These are phyloP conservation scores for Diorhabda elongata DNA, from an alignment of 1,140 invertebrate genomes.

Conservation along the genomic window DNA sequence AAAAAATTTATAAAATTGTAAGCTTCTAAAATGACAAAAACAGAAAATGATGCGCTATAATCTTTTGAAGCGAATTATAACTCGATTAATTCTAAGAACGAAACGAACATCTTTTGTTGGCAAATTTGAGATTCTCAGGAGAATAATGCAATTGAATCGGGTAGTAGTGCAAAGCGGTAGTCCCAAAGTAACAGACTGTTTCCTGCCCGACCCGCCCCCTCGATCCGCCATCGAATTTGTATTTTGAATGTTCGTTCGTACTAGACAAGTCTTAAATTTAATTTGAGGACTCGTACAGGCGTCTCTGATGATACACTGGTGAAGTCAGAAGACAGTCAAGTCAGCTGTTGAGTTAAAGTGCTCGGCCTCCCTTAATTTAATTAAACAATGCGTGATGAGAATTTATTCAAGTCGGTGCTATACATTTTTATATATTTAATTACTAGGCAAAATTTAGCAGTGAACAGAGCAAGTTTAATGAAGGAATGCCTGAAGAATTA, in stretches of 20 bases:
- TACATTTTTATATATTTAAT: not conserved
- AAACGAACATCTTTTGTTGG: slow-evolving; percentile 16
- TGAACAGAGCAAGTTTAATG: too few relatives aligned
- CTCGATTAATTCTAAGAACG: not conserved
- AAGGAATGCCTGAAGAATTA: too few relatives aligned
- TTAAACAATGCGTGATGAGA: slow-evolving; percentile 44
- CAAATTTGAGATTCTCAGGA: slow-evolving; percentile 16
- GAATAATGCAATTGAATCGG: slow-evolving; percentile 34
- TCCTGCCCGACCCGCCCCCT: not conserved
- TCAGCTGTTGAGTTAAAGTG: slow-evolving; percentile 15
- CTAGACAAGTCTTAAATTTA: slow-evolving; percentile 42
- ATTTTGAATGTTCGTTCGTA: slow-evolving; percentile 19
- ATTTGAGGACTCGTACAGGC: slow-evolving; percentile 36
- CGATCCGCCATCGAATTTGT: slow-evolving; percentile 26
- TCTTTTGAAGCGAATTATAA: not conserved
- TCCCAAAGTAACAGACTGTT: slow-evolving; percentile 26
- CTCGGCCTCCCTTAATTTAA: slow-evolving; percentile 39
- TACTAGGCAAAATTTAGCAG: too few relatives aligned
- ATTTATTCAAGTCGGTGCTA: slow-evolving; percentile 39
- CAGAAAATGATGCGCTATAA: too few relatives aligned
- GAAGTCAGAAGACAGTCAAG: slow-evolving; percentile 34
- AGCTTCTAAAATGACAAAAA: too few relatives aligned
- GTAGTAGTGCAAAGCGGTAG: slow-evolving; percentile 6
- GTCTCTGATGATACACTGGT: slow-evolving; percentile 18
- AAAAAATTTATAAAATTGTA: too few relatives aligned